Conservation (phyloP, 2,888 invertebrate species). For the Caenorhabditis angaria region DNA sequence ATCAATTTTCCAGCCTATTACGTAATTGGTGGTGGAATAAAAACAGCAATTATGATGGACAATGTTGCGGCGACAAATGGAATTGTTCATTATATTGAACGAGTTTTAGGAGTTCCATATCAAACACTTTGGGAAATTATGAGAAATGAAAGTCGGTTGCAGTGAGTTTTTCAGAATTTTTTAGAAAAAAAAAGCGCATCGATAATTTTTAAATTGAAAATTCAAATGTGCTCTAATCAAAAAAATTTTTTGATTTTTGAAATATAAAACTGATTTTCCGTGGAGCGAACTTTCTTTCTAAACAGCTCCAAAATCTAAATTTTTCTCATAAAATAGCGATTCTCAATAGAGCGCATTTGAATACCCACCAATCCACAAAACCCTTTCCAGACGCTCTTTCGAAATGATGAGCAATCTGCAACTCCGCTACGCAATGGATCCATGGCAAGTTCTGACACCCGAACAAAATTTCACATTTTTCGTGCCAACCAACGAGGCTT, state of each 20-base stretch:
- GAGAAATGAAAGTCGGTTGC: slow-evolving; percentile 67
- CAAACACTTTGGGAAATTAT: slow-evolving; percentile 70
- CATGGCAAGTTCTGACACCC: slow-evolving; percentile 72
- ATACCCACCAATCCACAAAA: too few relatives aligned
- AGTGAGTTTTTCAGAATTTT: slow-evolving; percentile 54
- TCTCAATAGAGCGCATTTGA: too few relatives aligned
- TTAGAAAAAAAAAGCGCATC: too few relatives aligned
- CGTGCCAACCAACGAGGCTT: slow-evolving; percentile 88
- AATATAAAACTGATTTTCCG: too few relatives aligned
- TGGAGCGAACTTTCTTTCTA: too few relatives aligned
- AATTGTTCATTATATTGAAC: slow-evolving; percentile 72
- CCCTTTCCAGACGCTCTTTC: slow-evolving; percentile 60
- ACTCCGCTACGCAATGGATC: slow-evolving; percentile 69
- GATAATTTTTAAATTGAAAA: too few relatives aligned
- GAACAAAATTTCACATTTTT: slow-evolving; percentile 84
- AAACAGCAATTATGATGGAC: slow-evolving; percentile 70
- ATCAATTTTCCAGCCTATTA: slow-evolving; percentile 69
- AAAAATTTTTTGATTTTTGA: neutral
- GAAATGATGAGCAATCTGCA: slow-evolving; percentile 68
- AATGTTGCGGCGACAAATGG: slow-evolving; percentile 72
- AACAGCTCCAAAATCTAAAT: too few relatives aligned
- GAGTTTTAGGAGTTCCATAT: slow-evolving; percentile 72
- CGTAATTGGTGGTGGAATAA: slow-evolving; percentile 72
- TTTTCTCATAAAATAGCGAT: neutral
- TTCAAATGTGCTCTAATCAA: too few relatives aligned